phyloP scores from a whole-genome alignment of 37 sponge, comb jelly and placozoan species.

The Dysidea cf. avara region DNA sequence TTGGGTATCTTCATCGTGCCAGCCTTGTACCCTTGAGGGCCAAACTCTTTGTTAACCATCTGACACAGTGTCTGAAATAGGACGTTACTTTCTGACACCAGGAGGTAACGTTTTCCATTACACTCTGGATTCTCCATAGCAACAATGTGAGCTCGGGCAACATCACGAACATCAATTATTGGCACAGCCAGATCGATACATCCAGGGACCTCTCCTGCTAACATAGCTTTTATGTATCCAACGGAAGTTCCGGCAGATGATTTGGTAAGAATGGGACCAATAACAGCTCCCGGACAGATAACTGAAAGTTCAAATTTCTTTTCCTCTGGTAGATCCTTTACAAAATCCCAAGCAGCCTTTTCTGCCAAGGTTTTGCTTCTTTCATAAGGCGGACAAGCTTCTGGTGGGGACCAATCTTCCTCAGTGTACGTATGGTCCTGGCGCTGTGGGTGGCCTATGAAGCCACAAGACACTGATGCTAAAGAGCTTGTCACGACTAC shows the following conservation, averaged over 20 bases:
- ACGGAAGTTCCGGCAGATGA: constrained; percentile 26
- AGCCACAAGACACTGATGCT: constrained; percentile 68
- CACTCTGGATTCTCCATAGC: constrained; percentile 78
- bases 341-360: no score
- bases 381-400: constrained; percentile 44
- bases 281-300: constrained; percentile 62
- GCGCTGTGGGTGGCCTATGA: constrained; percentile 32
- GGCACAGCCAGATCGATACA: constrained; percentile 52
- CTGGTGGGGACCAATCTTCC: constrained; percentile 70
- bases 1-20: constrained; percentile 43
- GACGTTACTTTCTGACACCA: no score
- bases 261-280: constrained; percentile 78
- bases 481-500: constrained; percentile 88
- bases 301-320: constrained; percentile 78
- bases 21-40: no score
- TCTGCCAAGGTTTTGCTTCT: constrained; percentile 86
- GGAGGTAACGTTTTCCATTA: constrained; percentile 55
- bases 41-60: no score
- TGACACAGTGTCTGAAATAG: no score
- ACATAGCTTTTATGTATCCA: constrained; percentile 15
- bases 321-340: constrained; percentile 39
- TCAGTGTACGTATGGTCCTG: constrained; percentile 66
- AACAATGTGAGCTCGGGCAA: constrained; percentile 85
- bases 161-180: no score
- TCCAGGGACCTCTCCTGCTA: constrained; percentile 46